These are phyloP conservation scores for Apaloderma vittatum DNA, from an alignment of 2,113 vertebrate genomes.

Conservation along the genomic window DNA sequence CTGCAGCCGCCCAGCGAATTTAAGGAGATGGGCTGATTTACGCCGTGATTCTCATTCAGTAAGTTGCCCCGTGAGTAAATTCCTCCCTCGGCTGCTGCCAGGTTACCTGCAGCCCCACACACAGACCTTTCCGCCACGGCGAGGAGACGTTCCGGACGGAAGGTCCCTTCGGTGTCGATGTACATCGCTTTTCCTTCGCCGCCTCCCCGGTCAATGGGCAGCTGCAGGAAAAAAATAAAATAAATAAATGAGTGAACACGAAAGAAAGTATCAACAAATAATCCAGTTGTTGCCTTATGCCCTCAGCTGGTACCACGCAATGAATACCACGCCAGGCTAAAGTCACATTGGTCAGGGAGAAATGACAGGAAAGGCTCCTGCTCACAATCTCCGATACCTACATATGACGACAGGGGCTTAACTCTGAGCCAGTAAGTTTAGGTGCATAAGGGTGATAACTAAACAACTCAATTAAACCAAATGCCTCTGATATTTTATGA, in stretches of 20 bases:
- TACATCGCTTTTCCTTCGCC: constrained; percentile 99
- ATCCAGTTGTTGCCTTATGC: neutral
- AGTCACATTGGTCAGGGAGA: neutral
- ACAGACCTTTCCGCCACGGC: constrained; percentile 95
- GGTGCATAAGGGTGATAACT: neutral
- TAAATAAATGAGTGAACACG: neutral
- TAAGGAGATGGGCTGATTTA: neutral
- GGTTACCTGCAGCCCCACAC: neutral
- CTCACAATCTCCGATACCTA: accelerated
- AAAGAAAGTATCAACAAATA: neutral
- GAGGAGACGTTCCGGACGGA: constrained; percentile 93
- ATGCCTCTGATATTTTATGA: neutral
- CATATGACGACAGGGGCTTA: accelerated
- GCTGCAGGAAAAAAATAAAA: constrained; percentile 73
- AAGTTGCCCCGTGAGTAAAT: neutral
- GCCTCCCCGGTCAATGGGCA: constrained; percentile 94
- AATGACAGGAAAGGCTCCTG: neutral
- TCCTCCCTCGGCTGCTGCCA: neutral
- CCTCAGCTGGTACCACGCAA: too few relatives aligned
- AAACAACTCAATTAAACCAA: neutral
- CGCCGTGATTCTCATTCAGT: too few relatives aligned
- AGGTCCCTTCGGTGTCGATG: constrained; percentile 96
- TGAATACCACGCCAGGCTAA: neutral
- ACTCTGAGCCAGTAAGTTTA: neutral
- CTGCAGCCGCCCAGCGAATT: neutral